A percentile compares a stretch with the other conserved stretches of the same genome.
Conservation (phyloP, 2,888 invertebrate species). For the Melanchra persicariae region DNA sequence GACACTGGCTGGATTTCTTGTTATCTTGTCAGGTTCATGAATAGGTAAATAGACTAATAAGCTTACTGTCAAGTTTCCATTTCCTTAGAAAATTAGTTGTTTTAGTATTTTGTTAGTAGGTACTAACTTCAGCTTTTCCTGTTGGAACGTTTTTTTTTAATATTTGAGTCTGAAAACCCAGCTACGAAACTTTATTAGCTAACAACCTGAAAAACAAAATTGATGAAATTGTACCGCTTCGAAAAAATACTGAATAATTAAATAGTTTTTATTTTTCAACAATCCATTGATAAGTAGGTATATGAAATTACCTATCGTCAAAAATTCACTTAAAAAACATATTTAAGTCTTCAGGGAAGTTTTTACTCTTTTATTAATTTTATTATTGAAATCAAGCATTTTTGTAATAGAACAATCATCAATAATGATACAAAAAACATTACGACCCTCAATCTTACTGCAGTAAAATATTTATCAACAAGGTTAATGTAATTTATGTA, state of each 20-base stretch:
- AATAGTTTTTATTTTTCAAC: neutral
- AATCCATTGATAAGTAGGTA: too few species aligned
- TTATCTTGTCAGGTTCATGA: slow-evolving; percentile 15
- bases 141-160: neutral
- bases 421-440: too few species aligned
- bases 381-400: neutral
- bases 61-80: neutral
- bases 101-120: neutral
- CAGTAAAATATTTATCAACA: neutral
- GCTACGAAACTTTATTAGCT: neutral
- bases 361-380: neutral
- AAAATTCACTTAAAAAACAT: too few species aligned
- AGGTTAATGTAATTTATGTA: neutral
- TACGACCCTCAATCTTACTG: neutral
- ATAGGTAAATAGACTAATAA: neutral
- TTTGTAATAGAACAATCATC: neutral
- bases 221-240: neutral
- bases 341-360: neutral
- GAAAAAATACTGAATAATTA: neutral
- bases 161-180: neutral
- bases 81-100: neutral
- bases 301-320: too few species aligned
- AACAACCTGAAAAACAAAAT: neutral
- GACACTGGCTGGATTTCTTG: neutral
- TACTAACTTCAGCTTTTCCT: neutral